Conservation (phyloP, 1,140 invertebrate genomes). For the Oedothorax gibbosus region DNA sequence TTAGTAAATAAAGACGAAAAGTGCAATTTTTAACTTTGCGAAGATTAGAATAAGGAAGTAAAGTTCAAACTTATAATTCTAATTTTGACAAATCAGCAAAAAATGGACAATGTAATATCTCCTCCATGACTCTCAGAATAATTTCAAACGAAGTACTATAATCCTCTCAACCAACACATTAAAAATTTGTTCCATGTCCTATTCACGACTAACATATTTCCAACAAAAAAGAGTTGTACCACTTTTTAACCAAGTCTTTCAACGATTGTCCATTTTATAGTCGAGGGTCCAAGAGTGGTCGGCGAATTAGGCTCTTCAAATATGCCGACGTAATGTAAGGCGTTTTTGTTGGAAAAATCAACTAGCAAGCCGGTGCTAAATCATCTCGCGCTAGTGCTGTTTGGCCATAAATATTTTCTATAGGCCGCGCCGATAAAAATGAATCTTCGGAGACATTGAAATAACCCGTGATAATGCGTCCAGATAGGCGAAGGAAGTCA, state of each 20-base stretch:
- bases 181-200: too few relatives aligned
- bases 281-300: not conserved
- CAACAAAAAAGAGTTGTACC: not conserved
- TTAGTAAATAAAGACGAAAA: too few relatives aligned
- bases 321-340: constrained; percentile 48
- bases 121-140: too few relatives aligned
- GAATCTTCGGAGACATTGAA: constrained; percentile 23
- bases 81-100: too few relatives aligned
- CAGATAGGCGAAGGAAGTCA: constrained; percentile 22
- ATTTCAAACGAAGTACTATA: too few relatives aligned
- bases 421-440: constrained; percentile 40
- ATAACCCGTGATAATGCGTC: constrained; percentile 38
- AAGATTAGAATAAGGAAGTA: too few relatives aligned
- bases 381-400: constrained; percentile 27
- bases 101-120: too few relatives aligned
- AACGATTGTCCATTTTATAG: constrained; percentile 4
- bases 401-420: constrained; percentile 40
- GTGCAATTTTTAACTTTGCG: too few relatives aligned
- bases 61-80: too few relatives aligned
- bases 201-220: too few relatives aligned
- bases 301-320: constrained; percentile 35
- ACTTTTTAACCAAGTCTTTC: not conserved
- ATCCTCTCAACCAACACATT: too few relatives aligned
- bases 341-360: constrained; percentile 47
- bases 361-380: constrained; percentile 13